Evolutionary conservation across 1,140 invertebrate genomes (phyloP).

Genomic region (Sycobia sp.): DNA sequence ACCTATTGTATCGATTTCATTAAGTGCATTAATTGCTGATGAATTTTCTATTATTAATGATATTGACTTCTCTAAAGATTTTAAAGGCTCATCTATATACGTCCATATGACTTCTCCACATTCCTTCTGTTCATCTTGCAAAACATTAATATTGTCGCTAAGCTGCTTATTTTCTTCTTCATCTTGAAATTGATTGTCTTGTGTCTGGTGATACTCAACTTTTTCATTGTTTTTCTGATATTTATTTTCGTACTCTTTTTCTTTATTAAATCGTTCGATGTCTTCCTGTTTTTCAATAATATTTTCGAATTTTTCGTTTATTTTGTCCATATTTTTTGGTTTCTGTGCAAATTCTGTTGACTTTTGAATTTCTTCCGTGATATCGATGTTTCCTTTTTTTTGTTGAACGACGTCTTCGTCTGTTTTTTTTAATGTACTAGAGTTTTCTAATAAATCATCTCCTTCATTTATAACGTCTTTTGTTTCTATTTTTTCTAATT

Average conservation of each 20-base stretch:
- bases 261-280: constrained; percentile 26
- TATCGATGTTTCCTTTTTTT: background rate
- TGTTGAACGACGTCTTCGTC: background rate
- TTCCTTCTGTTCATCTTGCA: constrained; percentile 7
- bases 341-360: background rate
- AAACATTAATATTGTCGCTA: too few relatives aligned
- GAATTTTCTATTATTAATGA: background rate
- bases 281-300: constrained; percentile 30
- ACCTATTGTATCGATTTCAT: background rate
- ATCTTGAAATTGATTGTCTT: constrained; percentile 4
- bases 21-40: background rate
- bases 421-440: background rate
- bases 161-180: constrained; percentile 20
- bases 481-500: background rate
- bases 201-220: constrained; percentile 18
- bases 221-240: background rate
- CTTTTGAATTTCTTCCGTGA: background rate
- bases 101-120: constrained; percentile 9
- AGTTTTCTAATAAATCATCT: too few relatives aligned
- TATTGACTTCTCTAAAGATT: background rate
- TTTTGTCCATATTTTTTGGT: background rate
- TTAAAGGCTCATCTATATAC: background rate
- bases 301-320: constrained; percentile 19
- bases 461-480: background rate
- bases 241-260: constrained; percentile 23